Conservation (phyloP, 2,888 invertebrate genomes). For the Caenorhabditis japonica region DNA sequence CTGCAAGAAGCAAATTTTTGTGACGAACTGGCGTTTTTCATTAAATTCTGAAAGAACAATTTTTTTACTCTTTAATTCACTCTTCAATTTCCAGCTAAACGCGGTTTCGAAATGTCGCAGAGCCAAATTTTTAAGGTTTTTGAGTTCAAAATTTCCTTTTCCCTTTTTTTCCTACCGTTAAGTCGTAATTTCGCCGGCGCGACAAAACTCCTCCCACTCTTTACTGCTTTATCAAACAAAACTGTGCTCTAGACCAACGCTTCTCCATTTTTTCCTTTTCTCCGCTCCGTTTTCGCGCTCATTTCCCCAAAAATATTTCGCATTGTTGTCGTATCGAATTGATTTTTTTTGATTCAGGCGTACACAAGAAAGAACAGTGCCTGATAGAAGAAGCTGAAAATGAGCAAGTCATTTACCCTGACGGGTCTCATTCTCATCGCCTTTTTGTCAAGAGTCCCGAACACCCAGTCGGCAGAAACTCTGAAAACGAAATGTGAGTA, state of each 20-base stretch:
- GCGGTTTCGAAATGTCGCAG: too few species aligned
- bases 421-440: conserved; percentile 23
- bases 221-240: conserved; percentile 50
- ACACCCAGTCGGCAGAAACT: not conserved
- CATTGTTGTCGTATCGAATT: conserved; percentile 14
- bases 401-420: conserved; percentile 25
- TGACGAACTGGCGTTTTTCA: too few species aligned
- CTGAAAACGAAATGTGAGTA: not conserved
- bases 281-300: conserved; percentile 47
- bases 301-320: conserved; percentile 12
- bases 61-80: too few species aligned
- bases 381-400: conserved; percentile 3
- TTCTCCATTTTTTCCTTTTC: conserved; percentile 35
- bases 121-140: too few species aligned
- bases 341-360: conserved; percentile 4
- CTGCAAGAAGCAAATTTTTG: too few species aligned
- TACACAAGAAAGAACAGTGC: not conserved
- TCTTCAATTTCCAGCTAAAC: too few species aligned
- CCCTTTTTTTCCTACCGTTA: conserved; percentile 6
- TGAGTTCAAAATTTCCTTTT: too few species aligned
- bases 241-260: conserved; percentile 26
- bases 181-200: conserved; percentile 14
- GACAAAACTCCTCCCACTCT: conserved; percentile 27
- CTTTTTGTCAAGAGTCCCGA: not conserved
- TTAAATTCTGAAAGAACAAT: too few species aligned